Evolutionary conservation across 2,888 invertebrate species (phyloP), one percentile per base, ranked within the genome.

Genomic region (Rhaphigaster nebulosa): DNA sequence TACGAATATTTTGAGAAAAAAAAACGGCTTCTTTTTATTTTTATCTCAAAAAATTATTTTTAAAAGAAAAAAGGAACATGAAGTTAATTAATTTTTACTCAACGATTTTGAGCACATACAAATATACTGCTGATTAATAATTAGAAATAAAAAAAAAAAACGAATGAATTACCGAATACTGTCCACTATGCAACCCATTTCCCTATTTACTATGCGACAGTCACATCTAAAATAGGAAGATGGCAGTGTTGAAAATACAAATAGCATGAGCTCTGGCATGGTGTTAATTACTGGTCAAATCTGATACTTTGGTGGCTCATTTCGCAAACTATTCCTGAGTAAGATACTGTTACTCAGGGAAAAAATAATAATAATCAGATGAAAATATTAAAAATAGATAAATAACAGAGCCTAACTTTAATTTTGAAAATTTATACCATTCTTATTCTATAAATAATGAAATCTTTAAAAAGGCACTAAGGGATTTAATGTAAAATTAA

Each of bases 361-460:
- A 5, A 20, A 70, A 70, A 70, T 18, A 65, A 12, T 10, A 65
- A 70, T 18, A 29, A 76, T 20, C 34, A 34, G 3, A 34, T 5
- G 18, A 70, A 70, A 18, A 34, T 70, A 70, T 34, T 38, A 6
- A 20, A 76, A 76, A 6, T 26, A 84, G 13, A 84, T 84, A 84
- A 45, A 84, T 50, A 84, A 84, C n/a, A 26, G 45, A 84, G 84
- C 34, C 38, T 76, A 38, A 76, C 8, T 76, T 76, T n/a, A 56
- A 54, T 52, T 41, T 88, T 65, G 41, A 41, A 88, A 88, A 88
- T 41, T 41, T 88, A 41, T 65, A 45, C 15, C 84, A 45, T 88
- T 60, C 88, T 88, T 65, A 88, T 41, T 60, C 56, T 88, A 89
- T 50, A 88, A 89, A 76, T 45, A 89, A 89, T 76, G 65, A 89